phyloP scores from a whole-genome alignment of 1,140 invertebrate genomes.

The Lysiphlebus fabarum region DNA sequence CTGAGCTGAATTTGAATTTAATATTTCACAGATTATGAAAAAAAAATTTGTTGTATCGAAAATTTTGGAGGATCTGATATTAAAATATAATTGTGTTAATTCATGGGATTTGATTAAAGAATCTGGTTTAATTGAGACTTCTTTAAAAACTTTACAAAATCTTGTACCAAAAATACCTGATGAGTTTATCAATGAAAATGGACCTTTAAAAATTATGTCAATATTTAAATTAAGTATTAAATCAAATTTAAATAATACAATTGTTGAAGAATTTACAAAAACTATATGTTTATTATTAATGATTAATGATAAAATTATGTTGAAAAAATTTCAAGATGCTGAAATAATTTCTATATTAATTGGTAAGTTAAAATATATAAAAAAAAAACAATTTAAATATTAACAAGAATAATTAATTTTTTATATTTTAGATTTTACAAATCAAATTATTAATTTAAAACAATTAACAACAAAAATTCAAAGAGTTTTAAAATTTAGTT shows the following conservation, averaged over 20 bases:
- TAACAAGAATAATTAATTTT: constrained; percentile 6
- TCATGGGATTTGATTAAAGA: constrained; percentile 25
- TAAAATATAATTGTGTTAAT: no score
- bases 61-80: background rate
- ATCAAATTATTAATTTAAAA: constrained; percentile 26
- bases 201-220: constrained; percentile 30
- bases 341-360: constrained; percentile 25
- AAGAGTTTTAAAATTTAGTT: constrained; percentile 31
- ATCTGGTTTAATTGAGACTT: constrained; percentile 33
- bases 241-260: constrained; percentile 23
- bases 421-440: constrained; percentile 30
- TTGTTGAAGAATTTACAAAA: constrained; percentile 27
- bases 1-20: background rate
- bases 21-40: constrained; percentile 29
- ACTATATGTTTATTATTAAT: constrained; percentile 33
- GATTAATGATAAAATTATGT: constrained; percentile 16
- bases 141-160: constrained; percentile 29
- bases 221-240: constrained; percentile 30
- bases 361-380: constrained; percentile 27
- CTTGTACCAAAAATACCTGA: constrained; percentile 34
- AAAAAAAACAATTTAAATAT: background rate
- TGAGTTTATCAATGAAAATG: constrained; percentile 34
- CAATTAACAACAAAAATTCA: constrained; percentile 31
- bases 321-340: constrained; percentile 28
- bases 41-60: constrained; percentile 1